Conservation (phyloP, 35 echinoderm and acorn worm genomes). For the Acanthaster planci region DNA sequence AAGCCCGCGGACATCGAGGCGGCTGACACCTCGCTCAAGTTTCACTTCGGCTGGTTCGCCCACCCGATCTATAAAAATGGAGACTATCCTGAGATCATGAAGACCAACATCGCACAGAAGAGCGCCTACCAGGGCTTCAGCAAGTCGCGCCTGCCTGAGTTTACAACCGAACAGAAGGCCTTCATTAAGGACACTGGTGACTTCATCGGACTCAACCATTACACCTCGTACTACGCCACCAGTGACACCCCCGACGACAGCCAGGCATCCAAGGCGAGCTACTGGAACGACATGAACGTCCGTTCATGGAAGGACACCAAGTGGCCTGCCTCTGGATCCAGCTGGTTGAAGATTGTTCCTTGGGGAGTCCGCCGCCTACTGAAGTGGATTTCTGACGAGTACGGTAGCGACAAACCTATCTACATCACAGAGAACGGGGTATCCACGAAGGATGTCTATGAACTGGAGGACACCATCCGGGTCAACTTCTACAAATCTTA, state of each 20-base stretch:
- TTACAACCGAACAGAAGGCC: slow-evolving; percentile 63
- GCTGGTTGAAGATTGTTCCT: slow-evolving; percentile 73
- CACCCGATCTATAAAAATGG: slow-evolving; percentile 76
- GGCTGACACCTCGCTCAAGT: slow-evolving; percentile 63
- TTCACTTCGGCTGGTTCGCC: slow-evolving; percentile 83
- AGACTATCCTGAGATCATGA: slow-evolving; percentile 90
- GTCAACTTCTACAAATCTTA: slow-evolving; percentile 71
- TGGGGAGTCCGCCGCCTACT: slow-evolving; percentile 79
- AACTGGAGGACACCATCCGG: slow-evolving; percentile 72
- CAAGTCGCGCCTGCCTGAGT: slow-evolving; percentile 76
- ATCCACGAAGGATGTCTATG: slow-evolving; percentile 55
- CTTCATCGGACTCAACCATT: slow-evolving; percentile 89
- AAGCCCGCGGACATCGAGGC: slow-evolving; percentile 55
- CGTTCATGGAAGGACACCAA: slow-evolving; percentile 34
- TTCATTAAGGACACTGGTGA: slow-evolving; percentile 61
- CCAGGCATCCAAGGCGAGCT: slow-evolving; percentile 38
- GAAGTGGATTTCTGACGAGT: slow-evolving; percentile 75
- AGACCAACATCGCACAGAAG: slow-evolving; percentile 58
- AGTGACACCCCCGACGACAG: slow-evolving; percentile 28
- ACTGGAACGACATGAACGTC: slow-evolving; percentile 57
- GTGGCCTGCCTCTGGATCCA: slow-evolving; percentile 78
- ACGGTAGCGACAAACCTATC: slow-evolving; percentile 38
- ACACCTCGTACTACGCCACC: slow-evolving; percentile 63
- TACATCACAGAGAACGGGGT: slow-evolving; percentile 98
- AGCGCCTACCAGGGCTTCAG: slow-evolving; percentile 57